Conservation (phyloP, 2,797 vertebrate species). For the Babyrousa celebensis region DNA sequence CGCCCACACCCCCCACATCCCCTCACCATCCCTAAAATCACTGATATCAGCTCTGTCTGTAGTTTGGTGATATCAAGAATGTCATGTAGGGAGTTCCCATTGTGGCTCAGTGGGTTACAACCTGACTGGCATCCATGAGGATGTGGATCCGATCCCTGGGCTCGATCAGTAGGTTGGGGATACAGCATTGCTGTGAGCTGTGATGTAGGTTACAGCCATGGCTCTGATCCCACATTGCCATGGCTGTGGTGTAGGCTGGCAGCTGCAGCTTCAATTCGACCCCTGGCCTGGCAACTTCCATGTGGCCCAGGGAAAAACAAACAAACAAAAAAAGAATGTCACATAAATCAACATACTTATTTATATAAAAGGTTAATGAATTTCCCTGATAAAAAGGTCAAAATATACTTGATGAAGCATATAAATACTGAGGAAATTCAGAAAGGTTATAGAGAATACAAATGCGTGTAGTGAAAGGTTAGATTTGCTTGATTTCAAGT, state of each 20-base stretch:
- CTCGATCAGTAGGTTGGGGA: too few relatives aligned
- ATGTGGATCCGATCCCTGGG: too few relatives aligned
- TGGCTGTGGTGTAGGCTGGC: too few relatives aligned
- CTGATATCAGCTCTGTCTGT: fast-evolving
- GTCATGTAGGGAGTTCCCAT: not conserved
- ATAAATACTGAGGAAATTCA: not conserved
- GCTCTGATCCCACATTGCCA: too few relatives aligned
- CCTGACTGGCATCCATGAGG: too few relatives aligned
- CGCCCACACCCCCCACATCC: fast-evolving
- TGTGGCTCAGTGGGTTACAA: too few relatives aligned
- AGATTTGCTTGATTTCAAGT: conserved; percentile 22
- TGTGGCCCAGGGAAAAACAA: too few relatives aligned
- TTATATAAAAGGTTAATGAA: not conserved
- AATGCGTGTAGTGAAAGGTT: not conserved
- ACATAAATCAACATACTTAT: not conserved
- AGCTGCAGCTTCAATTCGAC: too few relatives aligned
- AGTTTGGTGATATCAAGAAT: not conserved
- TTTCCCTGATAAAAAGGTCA: not conserved
- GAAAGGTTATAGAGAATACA: not conserved
- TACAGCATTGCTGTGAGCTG: too few relatives aligned
- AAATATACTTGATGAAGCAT: not conserved
- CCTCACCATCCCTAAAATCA: not conserved
- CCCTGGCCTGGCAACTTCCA: too few relatives aligned
- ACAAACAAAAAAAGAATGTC: not conserved
- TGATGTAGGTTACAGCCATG: too few relatives aligned